Conservation (phyloP, 2,888 invertebrate genomes). For the Drosophila nr. medialis region DNA sequence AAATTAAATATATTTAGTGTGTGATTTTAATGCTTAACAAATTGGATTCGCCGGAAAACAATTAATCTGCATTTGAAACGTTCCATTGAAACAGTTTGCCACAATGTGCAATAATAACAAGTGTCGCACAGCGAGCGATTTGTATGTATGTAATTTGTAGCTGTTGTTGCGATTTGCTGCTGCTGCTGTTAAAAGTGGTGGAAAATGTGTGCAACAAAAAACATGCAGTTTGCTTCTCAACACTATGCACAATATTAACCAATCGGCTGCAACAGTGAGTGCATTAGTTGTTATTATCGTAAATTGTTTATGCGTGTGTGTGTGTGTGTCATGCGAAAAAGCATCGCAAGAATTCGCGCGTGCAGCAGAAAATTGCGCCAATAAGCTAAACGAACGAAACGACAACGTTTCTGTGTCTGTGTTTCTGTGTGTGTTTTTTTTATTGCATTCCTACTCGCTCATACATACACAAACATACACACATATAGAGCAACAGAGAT, state of each 20-base stretch:
- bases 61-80: slow-evolving; percentile 22
- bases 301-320: slow-evolving; percentile 28
- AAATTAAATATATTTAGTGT: slow-evolving; percentile 61
- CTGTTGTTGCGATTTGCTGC: slow-evolving; percentile 70
- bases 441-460: slow-evolving; percentile 73
- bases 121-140: slow-evolving; percentile 16
- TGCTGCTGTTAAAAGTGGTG: slow-evolving; percentile 70
- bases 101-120: slow-evolving; percentile 33
- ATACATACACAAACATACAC: slow-evolving; percentile 43
- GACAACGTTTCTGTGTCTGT: slow-evolving; percentile 59
- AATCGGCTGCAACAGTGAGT: slow-evolving; percentile 35
- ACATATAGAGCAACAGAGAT: slow-evolving; percentile 57
- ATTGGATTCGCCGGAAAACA: slow-evolving; percentile 23
- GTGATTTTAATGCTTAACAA: slow-evolving; percentile 42
- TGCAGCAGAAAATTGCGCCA: slow-evolving; percentile 79
- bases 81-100: slow-evolving; percentile 8
- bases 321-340: slow-evolving; percentile 31
- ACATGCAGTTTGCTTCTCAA: slow-evolving; percentile 49
- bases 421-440: slow-evolving; percentile 74
- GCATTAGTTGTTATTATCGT: slow-evolving; percentile 31
- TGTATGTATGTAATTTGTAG: slow-evolving; percentile 58
- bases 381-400: slow-evolving; percentile 68
- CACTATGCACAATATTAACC: slow-evolving; percentile 32
- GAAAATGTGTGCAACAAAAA: slow-evolving; percentile 70
- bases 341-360: slow-evolving; percentile 56